phyloP scores from a whole-genome alignment of 2,888 invertebrate species.

The Eledona agricola region DNA sequence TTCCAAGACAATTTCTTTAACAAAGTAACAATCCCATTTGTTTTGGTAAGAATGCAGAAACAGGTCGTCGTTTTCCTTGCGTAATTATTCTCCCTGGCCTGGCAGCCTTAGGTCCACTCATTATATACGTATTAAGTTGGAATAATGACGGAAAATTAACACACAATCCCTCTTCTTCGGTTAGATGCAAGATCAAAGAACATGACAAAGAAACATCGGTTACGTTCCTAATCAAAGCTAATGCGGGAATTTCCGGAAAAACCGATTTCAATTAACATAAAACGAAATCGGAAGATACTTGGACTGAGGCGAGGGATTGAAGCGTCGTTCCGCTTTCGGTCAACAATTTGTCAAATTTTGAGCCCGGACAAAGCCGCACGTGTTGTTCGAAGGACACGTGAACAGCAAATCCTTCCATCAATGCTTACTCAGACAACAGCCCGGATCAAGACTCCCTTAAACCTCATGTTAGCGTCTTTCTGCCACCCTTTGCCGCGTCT shows the following conservation, averaged over 20 bases:
- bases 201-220: conserved; percentile 23
- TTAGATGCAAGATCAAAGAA: conserved; percentile 31
- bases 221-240: conserved; percentile 29
- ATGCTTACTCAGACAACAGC: conserved; percentile 30
- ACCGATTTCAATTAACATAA: conserved; percentile 21
- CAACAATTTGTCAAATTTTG: conserved; percentile 35
- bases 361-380: conserved; percentile 24
- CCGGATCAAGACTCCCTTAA: conserved; percentile 18
- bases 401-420: conserved; percentile 25
- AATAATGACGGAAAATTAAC: conserved; percentile 36
- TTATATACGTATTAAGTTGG: conserved; percentile 34
- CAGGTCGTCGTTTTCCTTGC: conserved; percentile 9
- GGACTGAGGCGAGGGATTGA: conserved; percentile 17
- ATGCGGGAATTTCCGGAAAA: conserved; percentile 23
- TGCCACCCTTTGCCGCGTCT: conserved; percentile 1
- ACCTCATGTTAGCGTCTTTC: conserved; percentile 10
- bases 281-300: conserved; percentile 18
- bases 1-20: conserved; percentile 13
- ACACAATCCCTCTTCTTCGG: conserved; percentile 22
- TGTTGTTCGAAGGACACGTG: conserved; percentile 28
- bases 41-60: conserved; percentile 6
- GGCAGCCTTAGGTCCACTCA: conserved; percentile 26
- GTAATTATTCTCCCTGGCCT: conserved; percentile 18
- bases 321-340: conserved; percentile 23
- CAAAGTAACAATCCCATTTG: conserved; percentile 17